These are phyloP conservation scores for Troglohyphantes excavatus DNA, from an alignment of 2,888 invertebrate genomes.

Conservation along the genomic window DNA sequence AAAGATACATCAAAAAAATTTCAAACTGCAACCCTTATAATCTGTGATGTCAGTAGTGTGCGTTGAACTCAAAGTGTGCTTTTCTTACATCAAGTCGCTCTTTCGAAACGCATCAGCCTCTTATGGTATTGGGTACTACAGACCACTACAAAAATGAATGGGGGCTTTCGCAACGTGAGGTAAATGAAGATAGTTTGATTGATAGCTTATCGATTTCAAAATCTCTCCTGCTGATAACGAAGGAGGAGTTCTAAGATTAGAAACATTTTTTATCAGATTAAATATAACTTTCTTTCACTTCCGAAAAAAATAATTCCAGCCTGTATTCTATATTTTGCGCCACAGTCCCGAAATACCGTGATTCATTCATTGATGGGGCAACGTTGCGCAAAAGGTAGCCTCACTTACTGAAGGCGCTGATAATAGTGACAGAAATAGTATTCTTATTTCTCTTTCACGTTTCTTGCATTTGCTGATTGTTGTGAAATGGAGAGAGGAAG, in stretches of 20 bases:
- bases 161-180: neutral
- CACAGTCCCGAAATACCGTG: neutral
- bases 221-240: neutral
- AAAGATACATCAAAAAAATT: too few species aligned
- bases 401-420: neutral
- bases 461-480: neutral
- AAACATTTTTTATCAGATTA: conserved; percentile 6
- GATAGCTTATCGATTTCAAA: neutral
- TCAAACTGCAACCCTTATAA: too few species aligned
- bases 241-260: neutral
- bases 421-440: neutral
- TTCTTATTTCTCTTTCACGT: neutral
- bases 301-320: neutral
- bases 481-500: neutral
- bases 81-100: neutral
- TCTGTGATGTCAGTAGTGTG: too few species aligned
- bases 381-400: conserved; percentile 4
- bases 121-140: neutral
- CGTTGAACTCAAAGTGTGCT: conserved; percentile 1
- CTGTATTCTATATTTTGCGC: neutral
- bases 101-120: neutral
- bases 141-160: neutral
- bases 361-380: neutral
- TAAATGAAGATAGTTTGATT: neutral
- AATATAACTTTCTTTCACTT: neutral